Percentiles rank a stretch among this genome's conserved stretches.
phyloP scores from a whole-genome alignment of 1,140 invertebrate species.

The Lethocerus indicus region DNA sequence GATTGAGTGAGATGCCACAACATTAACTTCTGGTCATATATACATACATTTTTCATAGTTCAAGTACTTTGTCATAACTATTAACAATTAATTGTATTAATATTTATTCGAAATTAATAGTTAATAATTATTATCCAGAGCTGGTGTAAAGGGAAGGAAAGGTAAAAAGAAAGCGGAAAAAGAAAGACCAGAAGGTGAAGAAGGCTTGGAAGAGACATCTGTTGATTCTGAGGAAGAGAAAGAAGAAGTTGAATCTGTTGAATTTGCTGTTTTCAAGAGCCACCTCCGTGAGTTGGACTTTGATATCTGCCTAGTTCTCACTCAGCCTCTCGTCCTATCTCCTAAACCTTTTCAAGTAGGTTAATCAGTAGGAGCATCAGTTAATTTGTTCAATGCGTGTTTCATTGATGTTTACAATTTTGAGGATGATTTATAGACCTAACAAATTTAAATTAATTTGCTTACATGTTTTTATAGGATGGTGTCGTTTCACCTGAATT shows the following conservation, averaged over 20 bases:
- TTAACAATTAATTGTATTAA: no score
- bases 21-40: no score
- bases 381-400: no score
- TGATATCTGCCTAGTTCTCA: constrained; percentile 29
- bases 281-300: constrained; percentile 31
- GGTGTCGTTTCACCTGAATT: constrained; percentile 20
- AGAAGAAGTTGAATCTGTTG: constrained; percentile 9
- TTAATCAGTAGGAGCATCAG: no score
- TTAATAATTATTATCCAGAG: no score
- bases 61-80: no score
- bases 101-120: no score
- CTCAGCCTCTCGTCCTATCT: constrained; percentile 25
- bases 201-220: constrained; percentile 1
- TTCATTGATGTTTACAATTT: no score
- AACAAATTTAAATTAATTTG: neutral
- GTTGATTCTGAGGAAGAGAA: constrained; percentile 15
- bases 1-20: no score
- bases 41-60: no score
- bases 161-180: constrained; percentile 8
- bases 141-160: neutral
- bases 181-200: constrained; percentile 8
- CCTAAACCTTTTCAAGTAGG: constrained; percentile 17
- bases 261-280: constrained; percentile 16
- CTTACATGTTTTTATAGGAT: constrained; percentile 12
- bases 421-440: no score